Percentiles rank a stretch among this genome's conserved stretches.
Evolutionary conservation across 1,140 invertebrate species (phyloP).

Genomic region (Drosophila kikkawai): DNA sequence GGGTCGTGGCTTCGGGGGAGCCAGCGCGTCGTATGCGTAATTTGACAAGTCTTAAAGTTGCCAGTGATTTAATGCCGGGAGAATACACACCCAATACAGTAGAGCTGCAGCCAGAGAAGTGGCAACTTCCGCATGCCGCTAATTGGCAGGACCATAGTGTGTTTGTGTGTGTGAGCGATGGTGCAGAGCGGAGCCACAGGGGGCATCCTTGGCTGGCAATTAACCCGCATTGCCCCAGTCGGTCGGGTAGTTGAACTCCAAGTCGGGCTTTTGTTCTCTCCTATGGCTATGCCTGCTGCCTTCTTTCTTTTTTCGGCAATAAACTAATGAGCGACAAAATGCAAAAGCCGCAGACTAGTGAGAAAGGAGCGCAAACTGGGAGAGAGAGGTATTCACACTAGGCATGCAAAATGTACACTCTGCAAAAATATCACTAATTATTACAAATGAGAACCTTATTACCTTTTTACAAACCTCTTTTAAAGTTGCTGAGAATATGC

Average conservation of each 20-base stretch:
- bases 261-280: conserved; percentile 52
- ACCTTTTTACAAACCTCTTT: background rate
- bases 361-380: conserved; percentile 13
- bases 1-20: conserved; percentile 49
- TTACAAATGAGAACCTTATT: background rate
- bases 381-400: conserved; percentile 62
- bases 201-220: conserved; percentile 65
- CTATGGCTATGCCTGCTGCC: conserved; percentile 14
- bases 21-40: conserved; percentile 71
- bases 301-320: conserved; percentile 76
- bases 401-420: conserved; percentile 42
- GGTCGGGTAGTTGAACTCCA: conserved; percentile 71
- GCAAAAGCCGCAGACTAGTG: conserved; percentile 57
- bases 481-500: background rate
- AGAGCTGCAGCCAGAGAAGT: conserved; percentile 47
- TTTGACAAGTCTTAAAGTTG: conserved; percentile 73
- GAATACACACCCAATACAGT: conserved; percentile 25
- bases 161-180: background rate
- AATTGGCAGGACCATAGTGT: conserved; percentile 71
- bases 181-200: conserved; percentile 20
- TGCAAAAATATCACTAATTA: background rate
- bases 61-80: conserved; percentile 56
- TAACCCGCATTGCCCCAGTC: conserved; percentile 65
- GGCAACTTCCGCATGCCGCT: conserved; percentile 75
- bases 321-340: conserved; percentile 83